Conservation (phyloP, 2,888 invertebrate genomes). For the Hymenopus coronatus region DNA sequence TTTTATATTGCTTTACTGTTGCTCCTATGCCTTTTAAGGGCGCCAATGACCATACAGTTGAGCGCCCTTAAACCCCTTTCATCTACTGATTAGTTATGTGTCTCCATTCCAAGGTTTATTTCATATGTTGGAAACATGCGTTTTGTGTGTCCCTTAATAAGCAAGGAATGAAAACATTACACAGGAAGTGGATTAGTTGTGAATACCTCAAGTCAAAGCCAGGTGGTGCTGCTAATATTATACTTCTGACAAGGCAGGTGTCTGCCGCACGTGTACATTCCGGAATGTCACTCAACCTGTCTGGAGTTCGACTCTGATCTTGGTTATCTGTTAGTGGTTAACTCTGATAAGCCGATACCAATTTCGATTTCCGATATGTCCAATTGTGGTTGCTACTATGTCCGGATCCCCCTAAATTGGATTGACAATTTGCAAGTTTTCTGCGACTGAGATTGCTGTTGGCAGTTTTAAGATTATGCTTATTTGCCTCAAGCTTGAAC, state of each 20-base stretch:
- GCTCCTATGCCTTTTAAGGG: no score
- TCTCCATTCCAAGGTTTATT: no score
- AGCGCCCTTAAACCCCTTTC: no score
- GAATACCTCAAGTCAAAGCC: neutral
- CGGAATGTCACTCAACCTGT: neutral
- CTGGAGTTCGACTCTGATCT: neutral
- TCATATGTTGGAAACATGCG: no score
- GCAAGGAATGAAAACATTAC: no score
- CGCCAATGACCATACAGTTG: no score
- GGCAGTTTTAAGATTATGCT: no score
- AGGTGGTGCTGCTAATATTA: neutral
- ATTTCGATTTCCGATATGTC: neutral
- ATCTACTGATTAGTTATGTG: no score
- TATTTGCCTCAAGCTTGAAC: no score
- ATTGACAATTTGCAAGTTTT: neutral
- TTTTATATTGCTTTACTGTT: no score
- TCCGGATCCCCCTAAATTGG: neutral
- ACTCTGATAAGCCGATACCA: neutral
- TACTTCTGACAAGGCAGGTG: neutral
- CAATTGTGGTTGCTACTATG: neutral
- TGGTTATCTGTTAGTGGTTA: neutral
- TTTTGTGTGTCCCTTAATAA: no score
- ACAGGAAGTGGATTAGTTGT: no score
- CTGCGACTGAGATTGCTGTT: neutral
- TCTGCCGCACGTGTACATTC: neutral